Conservation (phyloP, 2,888 invertebrate genomes). For the Omphaloscelis lunosa region DNA sequence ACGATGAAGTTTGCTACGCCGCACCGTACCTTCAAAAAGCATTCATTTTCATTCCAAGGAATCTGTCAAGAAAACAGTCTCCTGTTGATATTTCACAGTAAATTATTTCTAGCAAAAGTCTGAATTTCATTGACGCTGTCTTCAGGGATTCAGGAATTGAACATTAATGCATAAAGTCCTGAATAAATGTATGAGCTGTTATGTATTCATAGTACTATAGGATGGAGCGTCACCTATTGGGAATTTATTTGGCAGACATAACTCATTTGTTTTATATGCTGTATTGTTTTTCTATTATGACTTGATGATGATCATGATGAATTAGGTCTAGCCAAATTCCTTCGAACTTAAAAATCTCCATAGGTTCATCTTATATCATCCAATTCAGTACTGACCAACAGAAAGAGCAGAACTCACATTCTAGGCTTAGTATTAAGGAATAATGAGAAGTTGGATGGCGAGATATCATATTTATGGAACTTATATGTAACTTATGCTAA, state of each 20-base stretch:
- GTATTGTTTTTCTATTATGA: neutral
- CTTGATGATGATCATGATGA: neutral
- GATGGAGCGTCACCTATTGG: conserved; percentile 14
- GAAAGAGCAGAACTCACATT: neutral
- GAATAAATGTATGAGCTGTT: conserved; percentile 50
- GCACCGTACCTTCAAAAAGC: conserved; percentile 32
- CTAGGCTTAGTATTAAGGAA: neutral
- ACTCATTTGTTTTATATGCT: neutral
- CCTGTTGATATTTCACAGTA: conserved; percentile 8
- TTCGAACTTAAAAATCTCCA: neutral
- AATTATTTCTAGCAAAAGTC: conserved; percentile 6
- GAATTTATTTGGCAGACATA: conserved; percentile 9
- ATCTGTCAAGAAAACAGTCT: conserved; percentile 22
- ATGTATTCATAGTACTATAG: conserved; percentile 29
- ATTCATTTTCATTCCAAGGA: neutral
- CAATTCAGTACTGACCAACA: neutral
- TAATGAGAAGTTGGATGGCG: neutral
- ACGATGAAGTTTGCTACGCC: conserved; percentile 29
- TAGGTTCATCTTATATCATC: neutral
- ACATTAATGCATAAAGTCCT: conserved; percentile 33
- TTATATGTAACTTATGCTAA: too few relatives aligned
- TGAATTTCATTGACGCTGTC: conserved; percentile 22
- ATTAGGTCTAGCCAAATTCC: too few relatives aligned
- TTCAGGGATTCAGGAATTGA: conserved; percentile 46
- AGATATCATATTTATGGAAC: neutral